A percentile compares a stretch with the other conserved stretches of the same genome.
Conservation (phyloP, 2,113 vertebrate species). For the Microcebus tavaratra region DNA sequence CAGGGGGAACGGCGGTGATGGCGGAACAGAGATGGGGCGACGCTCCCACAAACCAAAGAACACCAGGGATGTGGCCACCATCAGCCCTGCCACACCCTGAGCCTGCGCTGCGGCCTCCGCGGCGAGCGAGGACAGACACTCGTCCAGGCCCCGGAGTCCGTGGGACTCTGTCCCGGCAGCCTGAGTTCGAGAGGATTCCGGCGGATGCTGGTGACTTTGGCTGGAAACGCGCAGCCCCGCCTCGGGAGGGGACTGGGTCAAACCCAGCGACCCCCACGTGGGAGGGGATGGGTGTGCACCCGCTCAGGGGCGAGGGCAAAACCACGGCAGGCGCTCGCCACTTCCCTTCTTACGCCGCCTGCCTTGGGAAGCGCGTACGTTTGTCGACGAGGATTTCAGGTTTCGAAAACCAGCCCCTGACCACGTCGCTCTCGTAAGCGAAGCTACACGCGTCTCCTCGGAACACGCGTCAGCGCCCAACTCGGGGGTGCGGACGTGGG, state of each 20-base stretch:
- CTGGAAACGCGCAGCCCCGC: not conserved
- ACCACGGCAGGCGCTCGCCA: not conserved
- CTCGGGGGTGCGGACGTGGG: fast-evolving
- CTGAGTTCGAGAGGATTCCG: not conserved
- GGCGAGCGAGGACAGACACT: not conserved
- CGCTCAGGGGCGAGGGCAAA: fast-evolving
- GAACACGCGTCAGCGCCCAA: not conserved
- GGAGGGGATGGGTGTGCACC: fast-evolving
- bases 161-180: not conserved
- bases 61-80: not conserved
- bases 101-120: not conserved
- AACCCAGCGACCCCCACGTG: no score
- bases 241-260: not conserved
- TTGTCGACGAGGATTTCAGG: not conserved
- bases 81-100: not conserved
- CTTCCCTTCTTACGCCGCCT: no score
- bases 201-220: not conserved
- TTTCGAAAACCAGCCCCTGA: not conserved
- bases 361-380: fast-evolving
- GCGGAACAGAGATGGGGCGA: not conserved
- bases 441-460: no score
- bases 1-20: not conserved
- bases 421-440: not conserved
- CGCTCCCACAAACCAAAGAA: not conserved
- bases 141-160: not conserved